Evolutionary conservation across 2,888 invertebrate species (phyloP), one percentile per base, ranked within the genome.

Genomic region (Xylota sylvarum): DNA sequence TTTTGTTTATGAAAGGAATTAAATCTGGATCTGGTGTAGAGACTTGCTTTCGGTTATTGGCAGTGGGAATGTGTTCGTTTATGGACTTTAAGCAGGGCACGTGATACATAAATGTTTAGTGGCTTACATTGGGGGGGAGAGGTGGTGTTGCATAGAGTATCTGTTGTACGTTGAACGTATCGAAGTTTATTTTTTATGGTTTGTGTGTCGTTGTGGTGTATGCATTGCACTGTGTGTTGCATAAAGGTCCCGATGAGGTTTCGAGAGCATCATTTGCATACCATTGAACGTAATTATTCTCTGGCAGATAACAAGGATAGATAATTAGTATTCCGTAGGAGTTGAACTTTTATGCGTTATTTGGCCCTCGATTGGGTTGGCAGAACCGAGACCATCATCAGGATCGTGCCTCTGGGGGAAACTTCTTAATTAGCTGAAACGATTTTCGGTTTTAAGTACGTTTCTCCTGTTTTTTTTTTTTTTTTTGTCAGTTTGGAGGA

Each of bases 1-100:
- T 86, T 86, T 86, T 78, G 86, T 82, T 86, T 86, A 86, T 86
- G 82, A 65, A 78, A 77, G 35, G 77, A 86, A 86, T 86, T 86
- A 82, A 73, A 82, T 69, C 64, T 37, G 77, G 56, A 72, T 78
- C 62, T 67, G 72, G 67, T 55, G 60, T 17, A 43, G 43, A 32
- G 23, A 23, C 52, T 43, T 72, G 77, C 78, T 78, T 43, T 72
- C 12, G 17, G 46, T 69, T 74, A 84, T 74, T 84, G 73, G 62
- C 64, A 69, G 55, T 43, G 46, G 19, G 58, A 67, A 50, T 65
- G 46, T 46, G 60, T 67, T 72, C 72, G 65, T 58, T 85, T 85
- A 77, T 76, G 64, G 67, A 65, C 72, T 48, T 46, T 65, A 77
- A 67, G 67, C 69, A 43, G 65, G 43, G 7, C 65, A 81, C 85